Evolutionary conservation across 2,113 vertebrate species (phyloP), one percentile per base, ranked within the genome.

Genomic region (Sterna hirundo): DNA sequence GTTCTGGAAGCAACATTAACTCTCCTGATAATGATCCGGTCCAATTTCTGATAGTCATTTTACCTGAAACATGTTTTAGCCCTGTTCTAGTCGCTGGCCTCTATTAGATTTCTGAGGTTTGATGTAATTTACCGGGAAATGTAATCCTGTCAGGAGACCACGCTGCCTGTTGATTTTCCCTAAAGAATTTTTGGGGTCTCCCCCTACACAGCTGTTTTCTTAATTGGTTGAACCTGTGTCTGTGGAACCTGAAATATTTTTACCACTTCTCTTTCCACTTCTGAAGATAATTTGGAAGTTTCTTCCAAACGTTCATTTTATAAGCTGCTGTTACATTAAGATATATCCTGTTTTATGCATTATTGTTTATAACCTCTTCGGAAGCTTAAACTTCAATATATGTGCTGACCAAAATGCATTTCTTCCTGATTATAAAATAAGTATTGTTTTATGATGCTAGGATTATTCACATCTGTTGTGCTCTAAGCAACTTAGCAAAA

Each of bases 231-330:
- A 92, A 90, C 87, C 86, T 66, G 52, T 91, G 88, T 96, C 86
- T 97, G 75, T 95, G 96, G 87, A 97, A 52, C 62, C 71, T 95
- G 81, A 97, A 97, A 97, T 97, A 96, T 96, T 97, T 97, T 97
- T 96, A 93, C 79, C 70, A 94, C 77, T 96, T 93, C 88, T 92
- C 30, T 93, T 97, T 96, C 86, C 55, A 93, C 55, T 83, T 96
- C 75, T 84, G 55, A 52, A 64, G 88, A 90, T 88, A 94, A 93
- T 92, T 97, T 95, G 84, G 88, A 96, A 97, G 71, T 90, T 97
- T 88, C 87, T 96, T 97, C 90, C 89, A 93, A 96, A 97, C 38
- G 64, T 90, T 96, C 62, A 42, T 78, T 96, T 96, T 95, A 93
- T 90, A 97, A 96, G 58, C 42, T 81, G 29, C 38, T 75, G 16